A percentile compares a stretch with the other conserved stretches of the same genome.
phyloP scores from a whole-genome alignment of 2,797 vertebrate genomes.

The Anguilla marmorata region DNA sequence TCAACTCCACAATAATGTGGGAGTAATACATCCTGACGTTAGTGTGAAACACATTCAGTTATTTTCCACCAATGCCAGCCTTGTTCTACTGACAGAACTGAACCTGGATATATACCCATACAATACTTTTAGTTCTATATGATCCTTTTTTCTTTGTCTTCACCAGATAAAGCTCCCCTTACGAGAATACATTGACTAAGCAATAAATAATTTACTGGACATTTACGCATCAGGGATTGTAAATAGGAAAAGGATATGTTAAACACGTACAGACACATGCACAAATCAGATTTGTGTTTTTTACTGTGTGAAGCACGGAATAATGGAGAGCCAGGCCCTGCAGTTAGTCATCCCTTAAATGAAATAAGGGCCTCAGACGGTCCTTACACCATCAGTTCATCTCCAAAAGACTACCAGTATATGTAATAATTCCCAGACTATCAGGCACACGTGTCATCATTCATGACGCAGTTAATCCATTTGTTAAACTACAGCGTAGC shows the following conservation, averaged over 20 bases:
- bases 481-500: background rate
- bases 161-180: background rate
- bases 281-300: slow-evolving; percentile 40
- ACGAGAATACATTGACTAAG: slow-evolving; percentile 11
- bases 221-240: background rate
- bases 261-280: background rate
- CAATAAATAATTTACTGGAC: background rate
- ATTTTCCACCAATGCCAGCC: background rate
- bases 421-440: background rate
- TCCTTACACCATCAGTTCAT: background rate
- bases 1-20: background rate
- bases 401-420: background rate
- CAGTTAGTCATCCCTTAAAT: slow-evolving; percentile 37
- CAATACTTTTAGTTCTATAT: background rate
- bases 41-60: background rate
- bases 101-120: background rate
- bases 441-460: background rate
- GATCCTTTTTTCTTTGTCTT: background rate
- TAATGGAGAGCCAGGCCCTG: slow-evolving; percentile 34
- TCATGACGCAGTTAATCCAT: background rate
- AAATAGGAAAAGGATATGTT: background rate
- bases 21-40: background rate
- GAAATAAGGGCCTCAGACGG: slow-evolving; percentile 31
- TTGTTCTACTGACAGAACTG: background rate
- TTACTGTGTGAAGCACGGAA: slow-evolving; percentile 26